Percentiles rank a stretch among this genome's conserved stretches.
These are phyloP conservation scores for Collichthys lucidus DNA, from an alignment of 2,113 vertebrate species.

Conservation along the genomic window DNA sequence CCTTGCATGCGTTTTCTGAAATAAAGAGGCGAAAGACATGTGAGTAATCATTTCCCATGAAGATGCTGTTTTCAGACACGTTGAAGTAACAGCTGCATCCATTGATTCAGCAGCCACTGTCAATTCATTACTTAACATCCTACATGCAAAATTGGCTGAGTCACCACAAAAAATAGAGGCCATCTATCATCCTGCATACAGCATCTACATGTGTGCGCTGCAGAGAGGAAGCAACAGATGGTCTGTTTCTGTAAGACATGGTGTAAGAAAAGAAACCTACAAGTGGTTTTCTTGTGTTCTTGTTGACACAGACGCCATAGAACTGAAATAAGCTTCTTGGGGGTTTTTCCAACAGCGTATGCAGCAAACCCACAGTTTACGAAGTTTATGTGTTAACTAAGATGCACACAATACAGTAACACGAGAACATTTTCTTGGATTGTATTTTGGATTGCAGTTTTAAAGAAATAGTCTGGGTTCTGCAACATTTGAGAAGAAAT, in stretches of 20 bases:
- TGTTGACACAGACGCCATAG: neutral
- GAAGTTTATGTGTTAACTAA: neutral
- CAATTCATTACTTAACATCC: neutral
- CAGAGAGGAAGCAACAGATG: neutral
- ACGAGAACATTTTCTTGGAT: neutral
- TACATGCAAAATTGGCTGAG: neutral
- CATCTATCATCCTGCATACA: too few species aligned
- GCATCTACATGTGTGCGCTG: neutral
- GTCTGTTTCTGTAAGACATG: neutral
- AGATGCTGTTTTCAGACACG: neutral
- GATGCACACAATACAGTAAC: neutral
- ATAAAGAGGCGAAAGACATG: constrained; percentile 5
- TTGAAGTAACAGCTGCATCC: neutral
- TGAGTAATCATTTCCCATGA: neutral
- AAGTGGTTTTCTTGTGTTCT: constrained; percentile 38
- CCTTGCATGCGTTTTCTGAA: constrained; percentile 66
- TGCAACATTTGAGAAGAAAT: neutral
- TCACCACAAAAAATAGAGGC: neutral
- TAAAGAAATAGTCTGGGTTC: neutral
- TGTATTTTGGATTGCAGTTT: neutral
- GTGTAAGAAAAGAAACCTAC: neutral
- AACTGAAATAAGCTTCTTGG: neutral
- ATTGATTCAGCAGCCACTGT: neutral
- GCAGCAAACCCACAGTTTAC: constrained; percentile 12
- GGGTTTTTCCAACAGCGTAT: neutral